phyloP scores from a whole-genome alignment of 2,888 invertebrate species.

The Parnassius mnemosyne region DNA sequence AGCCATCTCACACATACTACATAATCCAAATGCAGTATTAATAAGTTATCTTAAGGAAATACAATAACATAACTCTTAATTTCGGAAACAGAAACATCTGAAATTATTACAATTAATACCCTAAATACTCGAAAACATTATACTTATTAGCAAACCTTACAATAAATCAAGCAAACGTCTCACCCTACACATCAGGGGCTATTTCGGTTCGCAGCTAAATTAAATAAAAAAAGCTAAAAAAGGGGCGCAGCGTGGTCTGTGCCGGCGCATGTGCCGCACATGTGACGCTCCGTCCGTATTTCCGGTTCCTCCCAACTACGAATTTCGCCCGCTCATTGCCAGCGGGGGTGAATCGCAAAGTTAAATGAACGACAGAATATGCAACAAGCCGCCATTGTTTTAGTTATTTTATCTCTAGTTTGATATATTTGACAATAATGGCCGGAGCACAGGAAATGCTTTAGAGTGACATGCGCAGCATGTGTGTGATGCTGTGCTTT shows the following conservation, averaged over 20 bases:
- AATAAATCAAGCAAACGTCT: slow-evolving; percentile 62
- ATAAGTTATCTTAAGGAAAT: too few relatives aligned
- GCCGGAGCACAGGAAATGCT: too few relatives aligned
- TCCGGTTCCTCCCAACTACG: slow-evolving; percentile 61
- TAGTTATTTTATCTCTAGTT: slow-evolving; percentile 1
- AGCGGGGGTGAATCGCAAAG: slow-evolving; percentile 35
- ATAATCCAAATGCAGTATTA: too few relatives aligned
- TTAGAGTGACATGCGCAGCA: too few relatives aligned
- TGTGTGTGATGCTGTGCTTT: too few relatives aligned
- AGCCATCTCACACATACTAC: too few relatives aligned
- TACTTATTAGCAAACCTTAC: slow-evolving; percentile 31
- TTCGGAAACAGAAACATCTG: too few relatives aligned
- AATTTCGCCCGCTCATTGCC: slow-evolving; percentile 63
- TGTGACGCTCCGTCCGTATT: slow-evolving; percentile 58
- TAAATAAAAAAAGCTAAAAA: slow-evolving; percentile 62
- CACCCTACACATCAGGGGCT: slow-evolving; percentile 55
- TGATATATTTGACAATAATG: slow-evolving; percentile 8
- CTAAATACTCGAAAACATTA: slow-evolving; percentile 16
- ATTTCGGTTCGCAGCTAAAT: slow-evolving; percentile 47
- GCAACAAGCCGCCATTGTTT: slow-evolving; percentile 2
- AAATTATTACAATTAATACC: neutral
- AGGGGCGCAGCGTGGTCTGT: slow-evolving; percentile 51
- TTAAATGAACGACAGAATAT: neutral
- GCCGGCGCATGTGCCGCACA: slow-evolving; percentile 69
- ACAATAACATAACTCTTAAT: too few relatives aligned